Conservation (phyloP, 2,113 vertebrate genomes). For the Rynchops niger region DNA sequence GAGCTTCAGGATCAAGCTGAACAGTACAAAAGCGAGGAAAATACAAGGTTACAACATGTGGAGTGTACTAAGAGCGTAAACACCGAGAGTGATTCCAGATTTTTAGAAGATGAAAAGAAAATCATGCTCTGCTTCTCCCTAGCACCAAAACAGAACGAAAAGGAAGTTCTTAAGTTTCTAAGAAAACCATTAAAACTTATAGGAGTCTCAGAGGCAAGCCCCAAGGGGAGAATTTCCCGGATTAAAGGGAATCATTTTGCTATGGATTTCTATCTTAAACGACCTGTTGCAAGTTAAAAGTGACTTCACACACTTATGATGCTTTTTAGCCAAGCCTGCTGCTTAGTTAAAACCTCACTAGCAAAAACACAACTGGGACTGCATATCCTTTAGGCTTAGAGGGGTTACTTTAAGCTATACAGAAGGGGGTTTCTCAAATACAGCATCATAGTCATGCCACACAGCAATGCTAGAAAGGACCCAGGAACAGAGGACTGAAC, state of each 20-base stretch:
- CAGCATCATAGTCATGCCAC: not conserved
- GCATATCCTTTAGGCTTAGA: not conserved
- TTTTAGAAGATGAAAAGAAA: slow-evolving; percentile 37
- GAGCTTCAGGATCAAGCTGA: not conserved
- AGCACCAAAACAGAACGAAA: slow-evolving; percentile 45
- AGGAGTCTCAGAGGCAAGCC: not conserved
- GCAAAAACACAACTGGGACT: not conserved
- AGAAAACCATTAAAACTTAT: slow-evolving; percentile 20
- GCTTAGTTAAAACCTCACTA: slow-evolving; percentile 23
- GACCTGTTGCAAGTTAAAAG: slow-evolving; percentile 29
- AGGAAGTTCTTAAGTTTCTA: slow-evolving; percentile 49
- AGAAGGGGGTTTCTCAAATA: not conserved
- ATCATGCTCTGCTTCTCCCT: slow-evolving; percentile 30
- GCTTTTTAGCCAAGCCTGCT: slow-evolving; percentile 29
- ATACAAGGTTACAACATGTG: not conserved
- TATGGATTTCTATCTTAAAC: not conserved
- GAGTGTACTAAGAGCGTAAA: not conserved
- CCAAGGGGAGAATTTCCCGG: slow-evolving; percentile 23
- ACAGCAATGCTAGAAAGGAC: not conserved
- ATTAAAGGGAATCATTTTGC: slow-evolving; percentile 29
- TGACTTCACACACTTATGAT: not conserved
- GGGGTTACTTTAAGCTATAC: not conserved
- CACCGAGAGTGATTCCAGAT: slow-evolving; percentile 26
- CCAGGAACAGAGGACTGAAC: not conserved
- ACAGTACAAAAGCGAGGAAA: not conserved